phyloP scores from a whole-genome alignment of 1,140 invertebrate genomes.

The Drosophila persimilis region DNA sequence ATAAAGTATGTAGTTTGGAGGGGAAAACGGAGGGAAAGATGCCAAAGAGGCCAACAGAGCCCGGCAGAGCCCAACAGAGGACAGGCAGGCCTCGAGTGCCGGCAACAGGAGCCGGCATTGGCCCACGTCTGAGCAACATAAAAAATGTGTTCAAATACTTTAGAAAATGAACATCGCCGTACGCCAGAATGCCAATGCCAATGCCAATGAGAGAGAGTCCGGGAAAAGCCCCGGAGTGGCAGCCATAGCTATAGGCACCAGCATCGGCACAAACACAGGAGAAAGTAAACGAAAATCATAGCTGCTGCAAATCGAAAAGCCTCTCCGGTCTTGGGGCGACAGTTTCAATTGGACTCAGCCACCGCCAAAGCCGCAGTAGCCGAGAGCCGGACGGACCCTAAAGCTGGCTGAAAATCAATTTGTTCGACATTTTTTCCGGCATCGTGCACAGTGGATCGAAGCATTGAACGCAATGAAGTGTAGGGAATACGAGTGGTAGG shows the following conservation, averaged over 20 bases:
- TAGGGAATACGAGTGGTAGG: too few species aligned
- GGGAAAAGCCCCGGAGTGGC: background rate
- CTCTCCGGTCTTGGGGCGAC: constrained; percentile 18
- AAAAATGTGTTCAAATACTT: constrained; percentile 72
- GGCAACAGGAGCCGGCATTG: constrained; percentile 22
- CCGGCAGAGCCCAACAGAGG: too few species aligned
- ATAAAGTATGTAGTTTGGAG: constrained; percentile 71
- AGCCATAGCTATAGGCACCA: background rate
- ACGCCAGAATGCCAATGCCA: constrained; percentile 26
- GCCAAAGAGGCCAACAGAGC: background rate
- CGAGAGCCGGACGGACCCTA: constrained; percentile 15
- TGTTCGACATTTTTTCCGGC: constrained; percentile 20
- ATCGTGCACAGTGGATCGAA: constrained; percentile 23
- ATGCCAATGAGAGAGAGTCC: background rate
- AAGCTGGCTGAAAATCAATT: constrained; percentile 48
- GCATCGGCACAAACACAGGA: constrained; percentile 1
- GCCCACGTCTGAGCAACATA: constrained; percentile 54
- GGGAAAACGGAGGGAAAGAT: constrained; percentile 21
- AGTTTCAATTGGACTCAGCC: constrained; percentile 26
- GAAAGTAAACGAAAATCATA: constrained; percentile 51
- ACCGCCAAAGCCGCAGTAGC: constrained; percentile 24
- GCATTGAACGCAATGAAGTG: background rate
- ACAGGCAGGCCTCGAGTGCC: too few species aligned
- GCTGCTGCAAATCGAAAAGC: constrained; percentile 18
- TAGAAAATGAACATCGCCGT: constrained; percentile 55